These are phyloP conservation scores for Sphenopsis melanotis DNA, from an alignment of 2,797 vertebrate species.

Conservation along the genomic window DNA sequence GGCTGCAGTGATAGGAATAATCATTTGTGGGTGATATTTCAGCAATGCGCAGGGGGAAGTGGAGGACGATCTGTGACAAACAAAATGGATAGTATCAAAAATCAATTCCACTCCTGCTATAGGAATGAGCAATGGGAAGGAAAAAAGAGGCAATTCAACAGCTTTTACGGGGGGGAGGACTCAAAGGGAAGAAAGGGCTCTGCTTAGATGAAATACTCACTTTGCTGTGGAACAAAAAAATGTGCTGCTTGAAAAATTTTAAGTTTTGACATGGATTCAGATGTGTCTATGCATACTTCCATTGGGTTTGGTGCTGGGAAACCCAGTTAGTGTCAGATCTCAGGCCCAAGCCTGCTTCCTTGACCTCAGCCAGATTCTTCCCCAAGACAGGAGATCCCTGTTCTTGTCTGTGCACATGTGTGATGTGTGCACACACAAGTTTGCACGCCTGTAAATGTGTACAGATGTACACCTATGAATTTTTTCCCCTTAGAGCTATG, in stretches of 20 bases:
- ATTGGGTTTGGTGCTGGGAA: not conserved
- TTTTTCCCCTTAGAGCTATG: not conserved
- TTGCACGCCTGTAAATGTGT: not conserved
- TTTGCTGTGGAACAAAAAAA: not conserved
- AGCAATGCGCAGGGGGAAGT: not conserved
- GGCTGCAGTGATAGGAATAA: not conserved
- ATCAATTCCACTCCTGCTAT: slow-evolving; percentile 31
- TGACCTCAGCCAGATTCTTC: not conserved
- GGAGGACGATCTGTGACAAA: slow-evolving; percentile 43
- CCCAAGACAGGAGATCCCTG: not conserved
- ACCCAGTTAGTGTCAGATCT: not conserved
- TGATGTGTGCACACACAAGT: accelerated
- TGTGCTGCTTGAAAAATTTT: accelerated
- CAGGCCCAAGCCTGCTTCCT: accelerated
- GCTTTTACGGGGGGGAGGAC: not conserved
- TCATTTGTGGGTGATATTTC: slow-evolving; percentile 54
- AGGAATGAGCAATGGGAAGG: not conserved
- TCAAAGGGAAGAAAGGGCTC: not conserved
- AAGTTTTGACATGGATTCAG: not conserved
- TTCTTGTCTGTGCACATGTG: accelerated
- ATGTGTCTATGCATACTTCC: not conserved
- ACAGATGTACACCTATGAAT: accelerated
- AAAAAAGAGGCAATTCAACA: not conserved
- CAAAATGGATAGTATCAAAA: slow-evolving; percentile 54
- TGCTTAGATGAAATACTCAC: not conserved